Base-by-base conservation (phyloP, 2,888 invertebrate genomes). In the Drosophila falleni region DNA sequence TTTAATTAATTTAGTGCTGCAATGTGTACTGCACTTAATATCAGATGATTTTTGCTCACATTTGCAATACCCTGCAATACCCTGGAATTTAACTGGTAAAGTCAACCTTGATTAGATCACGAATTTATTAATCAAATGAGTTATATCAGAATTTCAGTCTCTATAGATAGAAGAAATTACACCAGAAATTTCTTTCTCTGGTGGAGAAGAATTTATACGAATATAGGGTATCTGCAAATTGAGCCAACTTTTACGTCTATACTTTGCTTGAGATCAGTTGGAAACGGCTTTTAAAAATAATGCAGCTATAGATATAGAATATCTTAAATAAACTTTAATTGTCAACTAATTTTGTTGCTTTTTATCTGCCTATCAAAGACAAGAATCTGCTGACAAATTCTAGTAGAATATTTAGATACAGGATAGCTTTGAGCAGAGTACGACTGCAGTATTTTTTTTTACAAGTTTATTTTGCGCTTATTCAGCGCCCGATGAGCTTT, bases 11-110 rank as follows among this genome's bases (percentile, higher is more conserved):
- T 56, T 23, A 33, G 31, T 33, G 9, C 41, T 19, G 16, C 9
- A 26, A 42, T 41, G 39, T 42, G 13, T n/a, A 41, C 53, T 55
- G 54, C 42, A 23, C 11, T 44, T 55, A 11, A 44, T n/a, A 44
- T 15, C 6, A n/a, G n/a, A 19, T 15, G 42, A 33, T 1, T 41
- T 31, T 19, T 11, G 1, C 13, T 6, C 0, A 9, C 41, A 54
- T 13, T 26, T 41, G 5, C 0, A n/a, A 37, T 37, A 15, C 39
- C 11, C 39, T 23, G 11, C n/a, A n/a, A n/a, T n/a, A n/a, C n/a
- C n/a, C n/a, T n/a, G 15, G 29, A 50, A n/a, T 50, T 33, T 11
- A 6, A 33, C 10, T 46, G n/a, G 44, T 0, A 46, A 26, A 6
- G 15, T 11, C 16, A 19, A 10, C 16, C 16, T 9, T 15, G 41